Evolutionary conservation across 2,797 vertebrate species (phyloP).

Genomic region (Cirrhinus mrigala): DNA sequence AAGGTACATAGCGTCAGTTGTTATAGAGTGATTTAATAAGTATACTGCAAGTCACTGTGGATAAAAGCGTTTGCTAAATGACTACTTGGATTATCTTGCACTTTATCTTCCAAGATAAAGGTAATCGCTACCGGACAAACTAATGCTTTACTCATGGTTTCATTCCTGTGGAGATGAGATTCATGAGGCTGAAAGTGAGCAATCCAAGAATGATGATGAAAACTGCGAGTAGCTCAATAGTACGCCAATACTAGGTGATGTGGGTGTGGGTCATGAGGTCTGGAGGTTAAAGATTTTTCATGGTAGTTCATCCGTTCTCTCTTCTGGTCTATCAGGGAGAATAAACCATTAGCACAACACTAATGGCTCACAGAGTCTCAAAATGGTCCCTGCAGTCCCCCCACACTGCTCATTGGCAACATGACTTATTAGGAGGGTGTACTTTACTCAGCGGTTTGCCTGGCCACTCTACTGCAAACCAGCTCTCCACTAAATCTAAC

Average conservation of each 20-base stretch:
- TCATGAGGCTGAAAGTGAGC: not conserved
- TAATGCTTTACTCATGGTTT: slow-evolving; percentile 28
- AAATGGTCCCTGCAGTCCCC: not conserved
- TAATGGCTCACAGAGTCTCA: slow-evolving; percentile 45
- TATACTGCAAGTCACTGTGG: slow-evolving; percentile 6
- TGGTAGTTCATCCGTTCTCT: slow-evolving; percentile 20
- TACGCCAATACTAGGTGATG: not conserved
- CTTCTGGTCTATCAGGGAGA: slow-evolving; percentile 22
- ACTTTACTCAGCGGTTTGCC: slow-evolving; percentile 76
- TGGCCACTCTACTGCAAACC: slow-evolving; percentile 70
- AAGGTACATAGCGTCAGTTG: not conserved
- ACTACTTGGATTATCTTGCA: slow-evolving; percentile 31
- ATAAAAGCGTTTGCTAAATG: slow-evolving; percentile 41
- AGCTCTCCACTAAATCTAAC: slow-evolving; percentile 76
- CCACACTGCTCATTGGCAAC: slow-evolving; percentile 72
- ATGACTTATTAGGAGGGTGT: slow-evolving; percentile 76
- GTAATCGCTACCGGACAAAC: slow-evolving; percentile 3
- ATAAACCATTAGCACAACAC: slow-evolving; percentile 53
- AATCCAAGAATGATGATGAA: not conserved
- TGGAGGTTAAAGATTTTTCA: slow-evolving; percentile 7
- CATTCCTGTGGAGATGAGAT: not conserved
- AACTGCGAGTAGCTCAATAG: not conserved
- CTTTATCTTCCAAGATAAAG: slow-evolving; percentile 37
- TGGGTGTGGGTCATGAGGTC: not conserved
- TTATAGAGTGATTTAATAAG: slow-evolving; percentile 10